Conservation (phyloP, 35 echinoderm and acorn worm genomes). For the Acanthaster planci region DNA sequence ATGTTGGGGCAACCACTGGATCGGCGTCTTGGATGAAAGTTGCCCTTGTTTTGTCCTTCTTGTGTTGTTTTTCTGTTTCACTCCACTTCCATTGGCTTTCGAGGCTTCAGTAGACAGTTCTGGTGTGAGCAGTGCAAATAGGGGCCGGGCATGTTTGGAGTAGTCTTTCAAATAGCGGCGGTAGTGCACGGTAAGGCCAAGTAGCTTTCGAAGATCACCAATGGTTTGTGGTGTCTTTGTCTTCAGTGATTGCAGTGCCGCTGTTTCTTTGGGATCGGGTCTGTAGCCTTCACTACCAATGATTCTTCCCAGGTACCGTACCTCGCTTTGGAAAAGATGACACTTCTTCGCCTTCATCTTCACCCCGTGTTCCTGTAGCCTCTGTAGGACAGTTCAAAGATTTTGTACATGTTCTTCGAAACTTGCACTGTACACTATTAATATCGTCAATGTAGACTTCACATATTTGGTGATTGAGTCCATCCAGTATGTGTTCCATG, state of each 20-base stretch:
- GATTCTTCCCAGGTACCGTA: slow-evolving; percentile 36
- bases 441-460: slow-evolving; percentile 70
- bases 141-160: slow-evolving; percentile 49
- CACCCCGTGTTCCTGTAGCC: slow-evolving; percentile 44
- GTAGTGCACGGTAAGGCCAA: slow-evolving; percentile 65
- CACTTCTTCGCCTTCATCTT: slow-evolving; percentile 66
- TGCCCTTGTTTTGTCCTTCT: slow-evolving; percentile 11
- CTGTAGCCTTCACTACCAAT: slow-evolving; percentile 39
- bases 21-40: slow-evolving; percentile 42
- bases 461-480: slow-evolving; percentile 67
- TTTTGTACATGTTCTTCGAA: too few species aligned
- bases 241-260: slow-evolving; percentile 39
- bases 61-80: background rate
- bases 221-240: slow-evolving; percentile 44
- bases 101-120: background rate
- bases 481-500: slow-evolving; percentile 58
- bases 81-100: background rate
- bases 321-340: slow-evolving; percentile 18
- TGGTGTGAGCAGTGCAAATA: slow-evolving; percentile 37
- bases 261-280: slow-evolving; percentile 54
- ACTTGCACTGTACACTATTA: slow-evolving; percentile 61
- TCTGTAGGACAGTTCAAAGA: slow-evolving; percentile 1
- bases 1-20: slow-evolving; percentile 47
- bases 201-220: slow-evolving; percentile 44
- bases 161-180: slow-evolving; percentile 40